Percentiles rank a stretch among this genome's conserved stretches.
Evolutionary conservation across 2,888 invertebrate genomes (phyloP).

Genomic region (Ephialtes manifestator): DNA sequence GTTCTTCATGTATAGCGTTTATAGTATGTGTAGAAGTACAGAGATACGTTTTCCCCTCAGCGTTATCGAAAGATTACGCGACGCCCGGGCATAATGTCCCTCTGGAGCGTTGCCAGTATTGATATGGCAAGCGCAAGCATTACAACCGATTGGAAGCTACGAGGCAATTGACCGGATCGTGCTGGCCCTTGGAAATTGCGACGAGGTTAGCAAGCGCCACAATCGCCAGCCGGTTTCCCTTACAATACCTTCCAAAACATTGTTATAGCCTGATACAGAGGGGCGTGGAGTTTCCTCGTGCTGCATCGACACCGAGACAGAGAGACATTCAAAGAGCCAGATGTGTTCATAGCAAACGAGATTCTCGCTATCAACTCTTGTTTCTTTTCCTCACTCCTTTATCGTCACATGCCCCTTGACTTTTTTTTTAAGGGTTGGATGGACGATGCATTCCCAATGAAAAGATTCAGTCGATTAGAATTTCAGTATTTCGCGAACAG

Average conservation of each 20-base stretch:
- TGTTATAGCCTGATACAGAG: constrained; percentile 26
- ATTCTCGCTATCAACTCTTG: too few relatives aligned
- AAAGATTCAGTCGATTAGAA: too few relatives aligned
- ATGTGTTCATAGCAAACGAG: neutral
- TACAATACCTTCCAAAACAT: constrained; percentile 64
- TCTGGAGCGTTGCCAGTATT: constrained; percentile 79
- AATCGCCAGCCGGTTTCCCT: constrained; percentile 63
- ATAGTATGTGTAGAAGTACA: neutral
- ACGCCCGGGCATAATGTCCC: constrained; percentile 71
- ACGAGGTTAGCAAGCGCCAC: constrained; percentile 56
- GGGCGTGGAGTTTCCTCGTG: constrained; percentile 15
- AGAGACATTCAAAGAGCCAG: neutral
- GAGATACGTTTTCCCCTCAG: neutral
- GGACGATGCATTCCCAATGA: too few relatives aligned
- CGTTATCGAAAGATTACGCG: constrained; percentile 79
- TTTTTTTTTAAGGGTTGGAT: neutral
- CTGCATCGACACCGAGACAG: neutral
- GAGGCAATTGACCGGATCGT: constrained; percentile 73
- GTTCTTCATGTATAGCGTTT: too few relatives aligned
- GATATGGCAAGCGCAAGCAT: constrained; percentile 73
- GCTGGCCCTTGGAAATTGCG: constrained; percentile 69
- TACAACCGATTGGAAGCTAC: constrained; percentile 73
- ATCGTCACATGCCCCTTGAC: neutral
- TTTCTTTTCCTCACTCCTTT: neutral
- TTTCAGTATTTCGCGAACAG: too few relatives aligned